Conservation (phyloP, 2,113 vertebrate genomes). For the Anser cygnoides region DNA sequence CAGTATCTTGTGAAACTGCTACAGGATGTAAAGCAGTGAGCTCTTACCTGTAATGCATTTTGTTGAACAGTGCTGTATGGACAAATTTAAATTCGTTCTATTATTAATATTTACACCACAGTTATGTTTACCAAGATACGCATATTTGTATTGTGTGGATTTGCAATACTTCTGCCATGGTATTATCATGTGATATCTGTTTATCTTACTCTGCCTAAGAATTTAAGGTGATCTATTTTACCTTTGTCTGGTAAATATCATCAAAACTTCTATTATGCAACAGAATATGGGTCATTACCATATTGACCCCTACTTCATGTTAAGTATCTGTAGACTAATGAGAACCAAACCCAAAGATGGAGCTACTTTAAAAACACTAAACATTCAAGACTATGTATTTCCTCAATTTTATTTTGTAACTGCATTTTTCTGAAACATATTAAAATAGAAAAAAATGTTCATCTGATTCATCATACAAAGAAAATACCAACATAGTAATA, state of each 20-base stretch:
- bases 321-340: neutral
- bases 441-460: constrained; percentile 84
- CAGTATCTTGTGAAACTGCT: neutral
- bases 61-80: neutral
- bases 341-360: neutral
- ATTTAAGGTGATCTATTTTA: neutral
- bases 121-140: neutral
- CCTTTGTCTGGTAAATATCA: neutral
- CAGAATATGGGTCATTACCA: neutral
- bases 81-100: neutral
- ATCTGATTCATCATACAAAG: constrained; percentile 80
- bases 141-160: neutral
- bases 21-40: neutral
- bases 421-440: constrained; percentile 79
- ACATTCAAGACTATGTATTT: constrained; percentile 41
- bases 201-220: neutral
- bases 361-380: constrained; percentile 58
- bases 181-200: too few relatives aligned
- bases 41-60: neutral
- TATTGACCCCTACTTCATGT: neutral
- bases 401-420: constrained; percentile 77
- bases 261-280: neutral
- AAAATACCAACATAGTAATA: constrained; percentile 82
- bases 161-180: neutral
- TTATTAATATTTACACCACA: neutral